These are phyloP conservation scores for Drosophila peninsularis DNA, from an alignment of 2,888 invertebrate genomes.

Conservation along the genomic window DNA sequence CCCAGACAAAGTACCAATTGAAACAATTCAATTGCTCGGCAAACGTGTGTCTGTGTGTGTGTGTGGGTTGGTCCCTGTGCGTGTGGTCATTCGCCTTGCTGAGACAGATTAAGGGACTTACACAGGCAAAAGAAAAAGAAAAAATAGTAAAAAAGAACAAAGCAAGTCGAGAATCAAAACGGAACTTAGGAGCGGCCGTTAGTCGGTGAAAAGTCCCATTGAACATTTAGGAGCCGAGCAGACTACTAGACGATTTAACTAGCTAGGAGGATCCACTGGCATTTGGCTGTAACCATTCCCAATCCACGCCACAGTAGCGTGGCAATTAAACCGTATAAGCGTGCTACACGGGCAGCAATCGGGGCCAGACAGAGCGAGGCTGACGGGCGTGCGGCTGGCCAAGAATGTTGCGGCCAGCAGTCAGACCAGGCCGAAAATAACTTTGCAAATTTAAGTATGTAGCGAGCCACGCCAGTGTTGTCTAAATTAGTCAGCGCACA, in stretches of 20 bases:
- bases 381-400: constrained; percentile 33
- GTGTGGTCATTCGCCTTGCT: constrained; percentile 57
- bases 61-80: constrained; percentile 13
- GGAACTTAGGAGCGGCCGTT: constrained; percentile 35
- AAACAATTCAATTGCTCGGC: constrained; percentile 72
- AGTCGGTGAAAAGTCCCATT: constrained; percentile 20
- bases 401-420: constrained; percentile 39
- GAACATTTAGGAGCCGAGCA: constrained; percentile 50
- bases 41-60: constrained; percentile 24
- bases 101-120: constrained; percentile 77
- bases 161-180: constrained; percentile 23
- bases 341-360: constrained; percentile 10
- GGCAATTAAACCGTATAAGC: constrained; percentile 65
- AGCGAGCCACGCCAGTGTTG: constrained; percentile 12
- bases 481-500: constrained; percentile 24
- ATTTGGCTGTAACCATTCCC: constrained; percentile 2
- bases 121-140: constrained; percentile 11
- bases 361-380: neutral
- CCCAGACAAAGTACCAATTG: constrained; percentile 63
- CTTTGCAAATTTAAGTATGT: constrained; percentile 37
- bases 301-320: constrained; percentile 29
- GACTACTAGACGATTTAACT: constrained; percentile 50
- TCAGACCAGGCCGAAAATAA: constrained; percentile 22
- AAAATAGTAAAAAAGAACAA: neutral
- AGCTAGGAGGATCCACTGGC: constrained; percentile 21